phyloP scores from a whole-genome alignment of 2,113 vertebrate species.

The Paratilapia polleni region DNA sequence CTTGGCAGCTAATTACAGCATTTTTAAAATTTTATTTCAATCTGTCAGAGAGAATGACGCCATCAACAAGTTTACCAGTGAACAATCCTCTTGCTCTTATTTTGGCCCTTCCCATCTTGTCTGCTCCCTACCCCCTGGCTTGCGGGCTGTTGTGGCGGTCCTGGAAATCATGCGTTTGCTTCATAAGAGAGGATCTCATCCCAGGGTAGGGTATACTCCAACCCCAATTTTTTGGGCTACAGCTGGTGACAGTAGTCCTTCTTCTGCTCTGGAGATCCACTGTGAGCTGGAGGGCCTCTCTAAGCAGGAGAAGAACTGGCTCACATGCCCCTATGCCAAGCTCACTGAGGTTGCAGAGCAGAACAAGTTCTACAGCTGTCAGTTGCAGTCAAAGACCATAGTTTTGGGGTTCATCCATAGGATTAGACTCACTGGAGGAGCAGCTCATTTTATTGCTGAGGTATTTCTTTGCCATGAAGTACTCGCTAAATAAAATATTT shows the following conservation, averaged over 20 bases:
- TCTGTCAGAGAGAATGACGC: neutral
- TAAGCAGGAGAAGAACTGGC: neutral
- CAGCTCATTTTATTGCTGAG: neutral
- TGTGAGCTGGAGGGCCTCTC: neutral
- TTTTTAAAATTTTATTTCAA: neutral
- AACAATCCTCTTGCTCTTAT: neutral
- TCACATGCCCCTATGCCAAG: neutral
- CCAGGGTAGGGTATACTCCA: neutral
- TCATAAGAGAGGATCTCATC: neutral
- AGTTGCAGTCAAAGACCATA: neutral
- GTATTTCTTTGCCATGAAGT: neutral
- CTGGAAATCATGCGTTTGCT: neutral
- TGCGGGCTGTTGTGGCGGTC: neutral
- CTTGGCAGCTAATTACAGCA: neutral
- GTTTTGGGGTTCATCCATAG: neutral
- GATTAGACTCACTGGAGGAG: neutral
- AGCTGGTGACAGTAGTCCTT: too few relatives aligned
- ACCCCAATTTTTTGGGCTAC: too few relatives aligned
- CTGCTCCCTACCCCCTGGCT: neutral
- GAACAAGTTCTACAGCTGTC: neutral
- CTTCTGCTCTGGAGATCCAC: neutral
- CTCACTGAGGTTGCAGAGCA: neutral
- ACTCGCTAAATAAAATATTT: neutral
- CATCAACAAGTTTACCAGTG: neutral
- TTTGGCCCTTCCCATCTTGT: neutral